phyloP scores from a whole-genome alignment of 2,888 invertebrate genomes.

The Ormyrus pomaceus region DNA sequence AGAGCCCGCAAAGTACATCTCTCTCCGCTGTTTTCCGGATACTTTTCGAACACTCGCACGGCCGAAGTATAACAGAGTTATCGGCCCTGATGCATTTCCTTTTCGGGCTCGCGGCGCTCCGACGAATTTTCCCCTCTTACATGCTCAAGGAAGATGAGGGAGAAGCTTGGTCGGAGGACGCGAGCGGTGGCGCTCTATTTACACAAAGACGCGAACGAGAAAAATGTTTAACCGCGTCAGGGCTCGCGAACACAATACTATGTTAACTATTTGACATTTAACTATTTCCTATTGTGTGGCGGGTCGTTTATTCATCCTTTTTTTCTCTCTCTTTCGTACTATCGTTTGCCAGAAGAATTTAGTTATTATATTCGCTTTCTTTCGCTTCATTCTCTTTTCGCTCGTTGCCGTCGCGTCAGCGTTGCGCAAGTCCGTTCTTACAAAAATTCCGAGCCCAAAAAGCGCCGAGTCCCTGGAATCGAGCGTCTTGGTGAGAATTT shows the following conservation, averaged over 20 bases:
- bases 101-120: background rate
- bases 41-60: constrained; percentile 38
- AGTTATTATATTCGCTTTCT: constrained; percentile 7
- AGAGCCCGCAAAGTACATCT: constrained; percentile 29
- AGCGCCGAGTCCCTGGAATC: background rate
- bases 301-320: constrained; percentile 5
- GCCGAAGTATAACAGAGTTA: constrained; percentile 68
- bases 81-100: constrained; percentile 59
- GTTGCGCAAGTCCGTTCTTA: constrained; percentile 36
- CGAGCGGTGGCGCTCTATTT: constrained; percentile 61
- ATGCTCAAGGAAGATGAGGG: background rate
- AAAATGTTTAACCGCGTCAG: constrained; percentile 57
- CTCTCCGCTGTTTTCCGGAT: background rate
- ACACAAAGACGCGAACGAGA: constrained; percentile 58
- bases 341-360: constrained; percentile 32
- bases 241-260: constrained; percentile 69
- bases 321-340: background rate
- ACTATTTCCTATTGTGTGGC: constrained; percentile 67
- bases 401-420: constrained; percentile 32
- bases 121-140: constrained; percentile 38
- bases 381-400: constrained; percentile 19
- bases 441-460: background rate
- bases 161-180: background rate
- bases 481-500: too few species aligned
- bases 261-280: constrained; percentile 65